Percentiles rank a stretch among this genome's conserved stretches.
Conservation (phyloP, 1,140 invertebrate genomes). For the Anoplolepis gracilipes region DNA sequence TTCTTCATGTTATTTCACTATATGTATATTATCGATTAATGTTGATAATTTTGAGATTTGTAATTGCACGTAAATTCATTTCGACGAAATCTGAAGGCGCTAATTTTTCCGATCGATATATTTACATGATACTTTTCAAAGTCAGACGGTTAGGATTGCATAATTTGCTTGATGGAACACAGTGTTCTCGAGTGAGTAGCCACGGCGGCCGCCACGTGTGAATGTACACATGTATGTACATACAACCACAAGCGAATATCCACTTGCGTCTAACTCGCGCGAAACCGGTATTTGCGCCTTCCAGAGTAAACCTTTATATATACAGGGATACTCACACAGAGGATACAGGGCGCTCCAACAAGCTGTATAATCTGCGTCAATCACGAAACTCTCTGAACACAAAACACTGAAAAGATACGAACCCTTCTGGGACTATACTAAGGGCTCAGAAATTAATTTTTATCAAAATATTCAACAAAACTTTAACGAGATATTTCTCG, state of each 20-base stretch:
- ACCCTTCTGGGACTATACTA: not conserved
- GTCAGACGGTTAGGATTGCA: constrained; percentile 1
- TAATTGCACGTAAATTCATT: not conserved
- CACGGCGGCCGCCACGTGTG: constrained; percentile 47
- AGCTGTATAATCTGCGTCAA: constrained; percentile 1
- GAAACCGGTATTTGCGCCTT: constrained; percentile 57
- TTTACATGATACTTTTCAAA: constrained; percentile 22
- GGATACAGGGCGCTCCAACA: constrained; percentile 30
- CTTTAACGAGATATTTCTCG: not conserved
- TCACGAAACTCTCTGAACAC: not conserved
- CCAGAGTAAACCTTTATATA: constrained; percentile 43
- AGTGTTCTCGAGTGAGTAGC: constrained; percentile 9
- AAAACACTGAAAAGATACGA: not conserved
- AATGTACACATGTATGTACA: constrained; percentile 22
- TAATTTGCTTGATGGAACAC: constrained; percentile 16
- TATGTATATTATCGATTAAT: not conserved
- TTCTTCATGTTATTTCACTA: too few relatives aligned
- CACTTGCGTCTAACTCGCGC: constrained; percentile 41
- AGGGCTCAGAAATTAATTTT: not conserved
- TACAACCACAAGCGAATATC: constrained; percentile 16
- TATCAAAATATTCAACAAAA: too few relatives aligned
- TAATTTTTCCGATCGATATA: not conserved
- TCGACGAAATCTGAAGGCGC: not conserved
- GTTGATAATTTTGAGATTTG: not conserved
- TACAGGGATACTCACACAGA: constrained; percentile 16